A percentile compares a stretch with the other conserved stretches of the same genome.
Evolutionary conservation across 2,888 invertebrate genomes (phyloP).

Genomic region (Nymphalis polychloros): DNA sequence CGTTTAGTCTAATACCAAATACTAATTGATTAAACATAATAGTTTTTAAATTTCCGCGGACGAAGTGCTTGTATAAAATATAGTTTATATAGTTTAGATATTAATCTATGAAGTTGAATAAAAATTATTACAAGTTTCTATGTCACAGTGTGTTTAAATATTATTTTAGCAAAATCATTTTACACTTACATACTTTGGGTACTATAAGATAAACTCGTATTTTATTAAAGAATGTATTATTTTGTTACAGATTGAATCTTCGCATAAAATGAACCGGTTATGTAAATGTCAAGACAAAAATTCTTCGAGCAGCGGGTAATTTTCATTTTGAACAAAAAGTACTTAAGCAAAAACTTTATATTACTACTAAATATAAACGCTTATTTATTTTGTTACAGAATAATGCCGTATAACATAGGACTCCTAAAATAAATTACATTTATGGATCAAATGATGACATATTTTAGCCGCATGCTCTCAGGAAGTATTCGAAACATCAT

Average conservation of each 20-base stretch:
- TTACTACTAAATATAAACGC: slow-evolving; percentile 41
- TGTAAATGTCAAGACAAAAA: slow-evolving; percentile 60
- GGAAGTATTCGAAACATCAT: slow-evolving; percentile 29
- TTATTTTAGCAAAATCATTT: no score
- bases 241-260: slow-evolving; percentile 66
- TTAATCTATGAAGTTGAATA: no score
- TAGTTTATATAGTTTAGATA: no score
- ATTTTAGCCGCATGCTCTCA: slow-evolving; percentile 40
- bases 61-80: no score
- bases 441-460: slow-evolving; percentile 49
- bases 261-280: slow-evolving; percentile 62
- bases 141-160: no score
- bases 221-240: slow-evolving; percentile 19
- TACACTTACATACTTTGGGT: no score
- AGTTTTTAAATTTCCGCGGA: no score
- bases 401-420: slow-evolving; percentile 58
- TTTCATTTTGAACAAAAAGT: slow-evolving; percentile 37
- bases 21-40: no score
- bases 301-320: slow-evolving; percentile 59
- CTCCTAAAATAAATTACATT: slow-evolving; percentile 49
- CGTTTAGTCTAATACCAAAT: no score
- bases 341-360: slow-evolving; percentile 16
- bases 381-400: slow-evolving; percentile 65
- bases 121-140: no score
- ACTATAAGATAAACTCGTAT: no score